A percentile compares a stretch with the other conserved stretches of the same genome.
Conservation (phyloP, 92 coral and sea anemone genomes). For the Parazoanthus darwini region DNA sequence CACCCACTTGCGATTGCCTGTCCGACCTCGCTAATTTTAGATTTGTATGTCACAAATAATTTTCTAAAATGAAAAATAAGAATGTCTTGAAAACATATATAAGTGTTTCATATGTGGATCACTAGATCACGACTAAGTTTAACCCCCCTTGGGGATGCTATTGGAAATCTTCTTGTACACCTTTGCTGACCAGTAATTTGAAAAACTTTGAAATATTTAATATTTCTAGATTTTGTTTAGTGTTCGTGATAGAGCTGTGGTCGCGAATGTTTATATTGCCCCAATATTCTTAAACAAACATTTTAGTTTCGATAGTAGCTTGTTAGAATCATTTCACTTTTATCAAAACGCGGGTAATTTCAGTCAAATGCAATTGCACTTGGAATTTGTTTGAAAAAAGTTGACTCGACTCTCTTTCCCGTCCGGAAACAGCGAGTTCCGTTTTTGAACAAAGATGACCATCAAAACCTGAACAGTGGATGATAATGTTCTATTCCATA, state of each 20-base stretch:
- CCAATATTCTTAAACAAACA: conserved; percentile 22
- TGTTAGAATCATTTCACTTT: neutral
- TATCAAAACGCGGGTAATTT: neutral
- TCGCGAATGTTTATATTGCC: conserved; percentile 21
- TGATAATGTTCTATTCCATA: neutral
- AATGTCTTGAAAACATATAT: neutral
- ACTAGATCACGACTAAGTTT: neutral
- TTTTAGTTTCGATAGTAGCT: neutral
- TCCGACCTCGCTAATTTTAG: neutral
- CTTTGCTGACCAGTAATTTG: neutral
- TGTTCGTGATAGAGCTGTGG: conserved; percentile 5
- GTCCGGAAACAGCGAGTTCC: neutral
- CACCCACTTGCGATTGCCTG: neutral
- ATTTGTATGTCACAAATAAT: neutral
- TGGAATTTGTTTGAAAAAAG: neutral
- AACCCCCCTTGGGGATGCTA: neutral
- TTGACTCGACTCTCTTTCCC: neutral
- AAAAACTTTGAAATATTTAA: neutral
- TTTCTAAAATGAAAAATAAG: neutral
- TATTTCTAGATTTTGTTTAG: conserved; percentile 2
- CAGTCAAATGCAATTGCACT: neutral
- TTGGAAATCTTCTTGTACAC: neutral
- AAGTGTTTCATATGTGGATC: neutral
- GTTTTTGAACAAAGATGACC: neutral
- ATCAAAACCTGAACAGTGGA: neutral